Conservation (phyloP, 2,888 invertebrate species). For the Carabus problematicus region DNA sequence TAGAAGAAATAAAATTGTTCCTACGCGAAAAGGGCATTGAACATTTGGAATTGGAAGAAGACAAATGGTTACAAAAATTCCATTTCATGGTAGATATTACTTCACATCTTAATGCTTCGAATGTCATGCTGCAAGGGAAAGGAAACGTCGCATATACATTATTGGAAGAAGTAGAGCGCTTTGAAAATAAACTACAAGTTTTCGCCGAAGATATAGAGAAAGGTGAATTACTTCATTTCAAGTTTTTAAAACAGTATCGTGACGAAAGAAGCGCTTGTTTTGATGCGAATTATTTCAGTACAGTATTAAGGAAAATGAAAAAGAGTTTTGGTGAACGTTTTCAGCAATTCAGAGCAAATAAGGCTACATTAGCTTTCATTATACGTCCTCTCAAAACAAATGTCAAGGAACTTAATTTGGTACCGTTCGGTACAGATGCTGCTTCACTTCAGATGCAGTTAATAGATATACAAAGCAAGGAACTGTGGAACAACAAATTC, state of each 20-base stretch:
- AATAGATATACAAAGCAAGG: conserved; percentile 50
- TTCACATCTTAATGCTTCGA: conserved; percentile 51
- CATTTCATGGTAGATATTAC: conserved; percentile 51
- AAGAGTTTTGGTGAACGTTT: conserved; percentile 49
- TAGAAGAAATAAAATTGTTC: conserved; percentile 50
- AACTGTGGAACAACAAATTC: conserved; percentile 48
- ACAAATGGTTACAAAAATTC: conserved; percentile 50
- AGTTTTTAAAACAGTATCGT: conserved; percentile 44
- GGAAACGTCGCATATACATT: conserved; percentile 48
- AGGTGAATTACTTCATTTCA: conserved; percentile 45
- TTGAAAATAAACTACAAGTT: conserved; percentile 49
- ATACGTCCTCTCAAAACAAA: conserved; percentile 49
- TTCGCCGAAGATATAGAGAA: conserved; percentile 47
- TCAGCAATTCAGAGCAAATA: conserved; percentile 50
- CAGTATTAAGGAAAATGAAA: conserved; percentile 47
- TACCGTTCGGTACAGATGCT: conserved; percentile 48
- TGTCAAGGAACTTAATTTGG: conserved; percentile 44
- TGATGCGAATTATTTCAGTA: conserved; percentile 45
- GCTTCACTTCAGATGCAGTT: conserved; percentile 50
- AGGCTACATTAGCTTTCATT: conserved; percentile 49
- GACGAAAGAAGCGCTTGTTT: conserved; percentile 44
- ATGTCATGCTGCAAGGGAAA: conserved; percentile 51
- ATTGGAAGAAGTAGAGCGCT: conserved; percentile 47
- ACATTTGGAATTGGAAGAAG: conserved; percentile 50
- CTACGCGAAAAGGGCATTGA: conserved; percentile 50